phyloP scores from a whole-genome alignment of 1,140 invertebrate species.

The Thaumatotibia leucotreta region DNA sequence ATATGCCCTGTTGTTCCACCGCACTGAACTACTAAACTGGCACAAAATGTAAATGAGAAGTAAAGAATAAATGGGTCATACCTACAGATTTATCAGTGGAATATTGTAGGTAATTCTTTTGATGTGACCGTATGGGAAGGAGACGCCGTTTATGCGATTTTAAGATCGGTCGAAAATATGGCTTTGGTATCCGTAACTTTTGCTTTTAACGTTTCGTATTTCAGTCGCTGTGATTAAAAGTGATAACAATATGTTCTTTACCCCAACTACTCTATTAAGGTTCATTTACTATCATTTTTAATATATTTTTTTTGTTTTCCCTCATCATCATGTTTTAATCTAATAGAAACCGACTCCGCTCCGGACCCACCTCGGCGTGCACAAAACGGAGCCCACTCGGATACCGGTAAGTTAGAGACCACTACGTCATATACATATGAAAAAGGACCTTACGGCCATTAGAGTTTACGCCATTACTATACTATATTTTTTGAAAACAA shows the following conservation, averaged over 20 bases:
- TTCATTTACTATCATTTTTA: slow-evolving; percentile 1
- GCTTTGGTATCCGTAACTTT: too few species aligned
- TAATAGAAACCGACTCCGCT: slow-evolving; percentile 80
- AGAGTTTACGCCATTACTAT: neutral
- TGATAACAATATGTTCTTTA: neutral
- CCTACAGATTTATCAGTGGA: too few species aligned
- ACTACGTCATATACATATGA: neutral
- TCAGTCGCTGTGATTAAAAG: neutral
- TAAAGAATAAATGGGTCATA: too few species aligned
- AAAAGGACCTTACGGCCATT: neutral
- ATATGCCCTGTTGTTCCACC: too few species aligned
- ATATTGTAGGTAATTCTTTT: too few species aligned
- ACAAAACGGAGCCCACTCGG: slow-evolving; percentile 77
- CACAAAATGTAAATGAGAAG: too few species aligned
- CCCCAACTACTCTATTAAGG: too few species aligned
- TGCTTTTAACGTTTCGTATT: neutral
- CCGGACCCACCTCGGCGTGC: slow-evolving; percentile 81
- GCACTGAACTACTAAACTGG: too few species aligned
- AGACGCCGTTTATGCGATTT: too few species aligned
- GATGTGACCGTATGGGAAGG: too few species aligned
- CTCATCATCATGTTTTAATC: slow-evolving; percentile 57
- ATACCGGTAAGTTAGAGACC: slow-evolving; percentile 76
- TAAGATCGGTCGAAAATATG: too few species aligned
- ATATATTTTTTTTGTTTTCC: slow-evolving; percentile 40
- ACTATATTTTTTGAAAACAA: neutral